phyloP scores from a whole-genome alignment of 2,888 invertebrate genomes.

The Caenorhabditis sp. region DNA sequence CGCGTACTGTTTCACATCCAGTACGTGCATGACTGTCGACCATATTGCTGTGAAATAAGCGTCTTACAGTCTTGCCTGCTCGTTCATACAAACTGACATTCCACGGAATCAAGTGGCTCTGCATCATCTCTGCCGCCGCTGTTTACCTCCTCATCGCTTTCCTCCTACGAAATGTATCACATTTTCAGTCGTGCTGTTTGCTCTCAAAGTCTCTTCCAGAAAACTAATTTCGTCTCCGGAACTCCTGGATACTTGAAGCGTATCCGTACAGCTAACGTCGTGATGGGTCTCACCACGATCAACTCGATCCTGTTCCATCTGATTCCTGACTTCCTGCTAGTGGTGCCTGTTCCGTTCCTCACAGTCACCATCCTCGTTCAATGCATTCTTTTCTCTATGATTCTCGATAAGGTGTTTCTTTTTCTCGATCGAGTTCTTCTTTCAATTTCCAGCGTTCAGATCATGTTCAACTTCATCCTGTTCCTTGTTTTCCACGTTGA shows the following conservation, averaged over 20 bases:
- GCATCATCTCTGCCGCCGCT: neutral
- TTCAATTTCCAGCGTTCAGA: neutral
- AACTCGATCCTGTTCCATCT: slow-evolving; percentile 32
- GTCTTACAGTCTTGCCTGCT: neutral
- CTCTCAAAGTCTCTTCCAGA: neutral
- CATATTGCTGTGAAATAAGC: too few relatives aligned
- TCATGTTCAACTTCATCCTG: slow-evolving; percentile 27
- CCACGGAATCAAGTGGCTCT: slow-evolving; percentile 14
- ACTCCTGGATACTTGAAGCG: slow-evolving; percentile 1
- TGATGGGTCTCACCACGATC: slow-evolving; percentile 21
- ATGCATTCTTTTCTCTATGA: slow-evolving; percentile 17
- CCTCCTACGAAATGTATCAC: neutral
- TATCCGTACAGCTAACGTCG: slow-evolving; percentile 3
- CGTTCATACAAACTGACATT: slow-evolving; percentile 1
- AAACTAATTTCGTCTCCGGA: neutral
- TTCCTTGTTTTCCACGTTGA: slow-evolving; percentile 27
- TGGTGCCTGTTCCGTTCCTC: neutral
- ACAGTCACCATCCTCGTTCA: slow-evolving; percentile 2
- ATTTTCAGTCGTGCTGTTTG: too few relatives aligned
- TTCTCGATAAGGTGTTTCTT: slow-evolving; percentile 16
- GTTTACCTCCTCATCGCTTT: neutral
- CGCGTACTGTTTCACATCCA: slow-evolving; percentile 20
- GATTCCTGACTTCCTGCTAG: slow-evolving; percentile 21
- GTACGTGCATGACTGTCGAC: too few relatives aligned
- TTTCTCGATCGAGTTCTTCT: neutral